Base-by-base conservation (phyloP, 2,888 invertebrate genomes). In the Chloroclystis v-ata region DNA sequence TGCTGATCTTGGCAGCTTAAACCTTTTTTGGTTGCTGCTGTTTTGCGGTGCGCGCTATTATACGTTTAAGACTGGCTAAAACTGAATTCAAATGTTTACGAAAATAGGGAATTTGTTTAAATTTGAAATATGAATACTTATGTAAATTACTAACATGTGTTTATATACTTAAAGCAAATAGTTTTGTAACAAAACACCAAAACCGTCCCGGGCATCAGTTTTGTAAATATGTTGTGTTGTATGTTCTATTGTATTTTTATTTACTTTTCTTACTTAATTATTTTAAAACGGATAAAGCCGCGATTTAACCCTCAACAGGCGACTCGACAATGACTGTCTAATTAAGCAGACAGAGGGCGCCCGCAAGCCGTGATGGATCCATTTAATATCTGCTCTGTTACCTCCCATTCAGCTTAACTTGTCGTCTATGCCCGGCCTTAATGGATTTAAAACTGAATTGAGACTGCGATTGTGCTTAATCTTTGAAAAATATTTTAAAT, bases 341-440 rank as follows among this genome's bases (percentile, higher is more conserved):
- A 87, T 85, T 82, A 87, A 85, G 71, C 75, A 79, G 67, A 70
- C 71, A 75, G 75, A 77, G 83, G 85, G 83, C 76, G 80, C 78
- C 82, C 77, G 78, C 82, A 82, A 84, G 74, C 85, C 77, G 73
- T 87, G 86, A 87, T 85, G 79, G 86, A 87, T 86, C 82, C 74
- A 54, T 86, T 82, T 84, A 86, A 86, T 86, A 84, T 78, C 67
- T 66, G 70, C 71, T 67, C 69, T 58, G 69, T 64, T 69, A 65
- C 61, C 60, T 58, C 57, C 60, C 49, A 53, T 55, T 59, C 52
- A 65, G 67, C 60, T 63, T 60, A 69, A 59, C 56, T 60, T 60
- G 59, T 62, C 64, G 63, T 65, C 60, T 37, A 60, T 20, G 3
- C 5, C 3, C 2, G 20, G 10, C 20, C 4, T 35, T 63, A 61